Percentiles rank a stretch among this genome's conserved stretches.
These are phyloP conservation scores for Scelioninae gen. 2 DNA, from an alignment of 2,888 invertebrate species.

Conservation along the genomic window DNA sequence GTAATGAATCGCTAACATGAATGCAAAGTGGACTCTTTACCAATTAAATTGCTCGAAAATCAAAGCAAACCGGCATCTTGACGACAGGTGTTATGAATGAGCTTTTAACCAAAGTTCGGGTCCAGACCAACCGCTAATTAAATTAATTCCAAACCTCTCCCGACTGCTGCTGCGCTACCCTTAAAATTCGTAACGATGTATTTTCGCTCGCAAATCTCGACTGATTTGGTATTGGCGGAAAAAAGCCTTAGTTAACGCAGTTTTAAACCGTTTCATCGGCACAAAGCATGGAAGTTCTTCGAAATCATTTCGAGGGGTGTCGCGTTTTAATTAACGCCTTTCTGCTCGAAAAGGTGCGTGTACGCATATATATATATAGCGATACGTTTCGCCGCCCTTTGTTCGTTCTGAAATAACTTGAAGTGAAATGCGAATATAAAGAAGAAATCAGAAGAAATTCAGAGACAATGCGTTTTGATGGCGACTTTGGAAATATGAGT, in stretches of 20 bases:
- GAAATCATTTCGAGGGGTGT: conserved; percentile 43
- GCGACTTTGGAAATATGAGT: neutral
- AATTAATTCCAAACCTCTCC: conserved; percentile 69
- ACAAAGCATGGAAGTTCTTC: conserved; percentile 27
- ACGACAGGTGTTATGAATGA: conserved; percentile 73
- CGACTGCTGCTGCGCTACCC: conserved; percentile 46
- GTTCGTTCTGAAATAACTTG: conserved; percentile 33
- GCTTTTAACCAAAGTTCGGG: conserved; percentile 70
- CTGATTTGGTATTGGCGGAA: conserved; percentile 38
- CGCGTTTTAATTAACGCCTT: conserved; percentile 63
- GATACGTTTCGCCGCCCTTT: conserved; percentile 20
- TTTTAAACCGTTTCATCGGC: conserved; percentile 34
- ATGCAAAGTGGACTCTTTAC: conserved; percentile 27
- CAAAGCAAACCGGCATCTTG: conserved; percentile 56
- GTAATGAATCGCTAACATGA: conserved; percentile 11
- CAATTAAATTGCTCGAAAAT: conserved; percentile 54
- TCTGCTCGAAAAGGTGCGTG: conserved; percentile 32
- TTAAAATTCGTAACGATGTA: conserved; percentile 44
- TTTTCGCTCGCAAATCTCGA: conserved; percentile 21
- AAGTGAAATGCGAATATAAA: conserved; percentile 10
- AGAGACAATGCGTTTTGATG: conserved; percentile 3
- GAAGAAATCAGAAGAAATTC: conserved; percentile 8
- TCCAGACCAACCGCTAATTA: conserved; percentile 73
- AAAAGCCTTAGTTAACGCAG: conserved; percentile 38
- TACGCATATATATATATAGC: conserved; percentile 34